These are phyloP conservation scores for Rhimphoctona megacephalus DNA, from an alignment of 2,888 invertebrate genomes.

Conservation along the genomic window DNA sequence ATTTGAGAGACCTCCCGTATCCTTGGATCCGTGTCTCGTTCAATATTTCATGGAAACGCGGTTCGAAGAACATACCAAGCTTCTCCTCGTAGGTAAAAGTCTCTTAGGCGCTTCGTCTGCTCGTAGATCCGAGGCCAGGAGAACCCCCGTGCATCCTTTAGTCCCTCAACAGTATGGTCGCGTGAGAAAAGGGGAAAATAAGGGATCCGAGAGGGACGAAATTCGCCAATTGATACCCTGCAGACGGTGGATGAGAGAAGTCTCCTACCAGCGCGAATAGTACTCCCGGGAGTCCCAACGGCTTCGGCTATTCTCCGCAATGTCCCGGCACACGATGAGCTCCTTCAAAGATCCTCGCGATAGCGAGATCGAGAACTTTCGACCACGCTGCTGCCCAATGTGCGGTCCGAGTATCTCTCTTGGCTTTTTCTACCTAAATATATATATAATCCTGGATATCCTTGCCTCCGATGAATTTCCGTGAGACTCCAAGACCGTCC, in stretches of 20 bases:
- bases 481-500: conserved; percentile 49
- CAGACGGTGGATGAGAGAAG: conserved; percentile 72
- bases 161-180: conserved; percentile 21
- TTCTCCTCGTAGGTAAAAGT: background rate
- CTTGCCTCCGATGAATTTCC: conserved; percentile 63
- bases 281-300: conserved; percentile 75
- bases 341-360: conserved; percentile 10
- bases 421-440: background rate
- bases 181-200: conserved; percentile 22
- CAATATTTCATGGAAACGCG: conserved; percentile 55
- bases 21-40: conserved; percentile 43
- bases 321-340: conserved; percentile 1
- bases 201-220: conserved; percentile 39
- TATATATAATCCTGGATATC: conserved; percentile 14
- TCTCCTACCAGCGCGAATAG: conserved; percentile 75
- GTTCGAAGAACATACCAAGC: conserved; percentile 36
- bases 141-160: conserved; percentile 47
- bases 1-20: conserved; percentile 9
- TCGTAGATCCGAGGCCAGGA: background rate
- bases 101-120: conserved; percentile 1
- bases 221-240: conserved; percentile 82
- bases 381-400: conserved; percentile 4
- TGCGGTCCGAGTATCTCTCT: conserved; percentile 1
- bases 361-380: conserved; percentile 51
- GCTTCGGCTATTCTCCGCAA: conserved; percentile 59